Evolutionary conservation across 2,888 invertebrate species (phyloP), one percentile per base, ranked within the genome.

Genomic region (Chirona hameri): DNA sequence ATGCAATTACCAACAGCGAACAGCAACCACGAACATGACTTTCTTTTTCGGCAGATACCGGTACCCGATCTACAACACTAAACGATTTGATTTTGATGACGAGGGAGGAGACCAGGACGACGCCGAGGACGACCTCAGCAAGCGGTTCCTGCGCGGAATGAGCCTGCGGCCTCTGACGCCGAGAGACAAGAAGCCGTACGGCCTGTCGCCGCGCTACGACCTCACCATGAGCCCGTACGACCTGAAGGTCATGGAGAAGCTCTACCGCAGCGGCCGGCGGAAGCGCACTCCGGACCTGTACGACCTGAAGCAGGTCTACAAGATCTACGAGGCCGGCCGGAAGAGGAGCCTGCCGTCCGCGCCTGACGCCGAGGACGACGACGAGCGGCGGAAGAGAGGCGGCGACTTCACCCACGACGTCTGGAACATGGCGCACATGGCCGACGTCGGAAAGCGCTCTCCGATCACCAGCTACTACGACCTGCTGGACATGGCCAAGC

Each of bases 181-280:
- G 39, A 14, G 39, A 1, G 76, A 21, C 39, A 76, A 76, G 76
- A 21, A 24, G 39, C 39, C 39, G 46, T 18, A 21, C 46, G 76
- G 76, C 46, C 39, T 76, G 24, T 21, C 76, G 76, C 46, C 76
- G 39, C 76, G 76, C 39, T 76, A 76, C 76, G 76, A 76, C 76
- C 18, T 76, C 24, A 39, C 76, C 10, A 76, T 76, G 46, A 76
- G 46, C 9, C 76, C 76, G 18, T 76, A 76, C 46, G 76, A 76
- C 76, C 76, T 76, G 24, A 76, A 76, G 46, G 46, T 24, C 24
- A 76, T 76, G 76, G 76, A 39, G 4, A 76, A 46, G 76, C 76
- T 76, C 9, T 46, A 76, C 76, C 39, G 24, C 15, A 76, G 21
- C 46, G 76, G 76, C 24, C 21, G 76, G 10, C 76, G 76, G 46